Conservation (phyloP, 2,797 vertebrate genomes). For the Esox lucius region DNA sequence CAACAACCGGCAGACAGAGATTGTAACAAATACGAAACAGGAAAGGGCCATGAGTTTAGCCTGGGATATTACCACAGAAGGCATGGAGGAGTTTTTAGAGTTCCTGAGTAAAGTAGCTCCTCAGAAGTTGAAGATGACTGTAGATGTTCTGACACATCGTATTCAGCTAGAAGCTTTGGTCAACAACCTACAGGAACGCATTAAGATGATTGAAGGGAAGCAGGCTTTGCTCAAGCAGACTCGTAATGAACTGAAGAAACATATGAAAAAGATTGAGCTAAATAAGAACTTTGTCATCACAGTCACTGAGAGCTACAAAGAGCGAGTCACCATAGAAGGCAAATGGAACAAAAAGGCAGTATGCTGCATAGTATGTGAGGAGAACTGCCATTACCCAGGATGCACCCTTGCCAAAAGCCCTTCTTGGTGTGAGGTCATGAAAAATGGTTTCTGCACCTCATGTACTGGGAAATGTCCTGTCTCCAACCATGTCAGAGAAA, state of each 20-base stretch:
- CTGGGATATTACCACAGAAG: constrained; percentile 11
- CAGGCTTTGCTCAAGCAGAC: constrained; percentile 7
- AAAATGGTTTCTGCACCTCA: background rate
- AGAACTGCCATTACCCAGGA: constrained; percentile 29
- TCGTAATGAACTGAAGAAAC: background rate
- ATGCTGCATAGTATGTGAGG: constrained; percentile 24
- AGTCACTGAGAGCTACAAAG: background rate
- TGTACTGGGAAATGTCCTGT: constrained; percentile 23
- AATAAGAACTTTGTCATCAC: constrained; percentile 9
- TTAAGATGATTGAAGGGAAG: background rate
- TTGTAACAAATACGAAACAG: background rate
- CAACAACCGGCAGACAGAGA: too few relatives aligned
- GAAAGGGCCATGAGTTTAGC: background rate
- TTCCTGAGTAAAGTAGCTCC: background rate
- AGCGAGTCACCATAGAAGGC: background rate
- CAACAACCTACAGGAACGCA: background rate
- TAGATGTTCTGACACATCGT: constrained; percentile 13
- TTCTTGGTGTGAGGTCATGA: background rate
- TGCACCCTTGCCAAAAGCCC: background rate
- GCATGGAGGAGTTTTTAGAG: constrained; percentile 14
- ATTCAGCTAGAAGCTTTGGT: constrained; percentile 18
- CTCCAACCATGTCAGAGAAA: constrained; percentile 6
- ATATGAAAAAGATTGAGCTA: constrained; percentile 2
- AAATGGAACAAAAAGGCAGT: background rate
- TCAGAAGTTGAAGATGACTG: constrained; percentile 3